Conservation (phyloP, 92 coral and sea anemone species). For the Porites divaricata region DNA sequence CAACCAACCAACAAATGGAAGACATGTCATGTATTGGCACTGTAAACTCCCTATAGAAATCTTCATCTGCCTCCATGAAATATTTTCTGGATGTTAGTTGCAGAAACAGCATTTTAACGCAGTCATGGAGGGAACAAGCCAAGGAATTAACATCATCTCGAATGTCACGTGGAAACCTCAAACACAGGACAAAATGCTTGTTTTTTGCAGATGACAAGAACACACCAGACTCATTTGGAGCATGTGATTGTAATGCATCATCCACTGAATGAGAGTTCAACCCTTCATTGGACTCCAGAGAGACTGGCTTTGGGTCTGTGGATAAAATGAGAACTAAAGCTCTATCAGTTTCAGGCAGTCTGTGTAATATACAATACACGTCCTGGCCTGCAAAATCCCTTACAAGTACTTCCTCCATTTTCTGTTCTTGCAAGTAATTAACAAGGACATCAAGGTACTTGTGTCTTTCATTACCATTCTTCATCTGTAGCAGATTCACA, state of each 20-base stretch:
- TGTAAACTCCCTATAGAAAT: conserved; percentile 9
- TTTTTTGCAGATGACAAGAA: neutral
- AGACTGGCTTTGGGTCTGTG: neutral
- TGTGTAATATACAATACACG: neutral
- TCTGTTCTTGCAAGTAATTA: neutral
- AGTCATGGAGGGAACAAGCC: neutral
- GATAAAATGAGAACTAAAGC: neutral
- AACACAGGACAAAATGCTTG: neutral
- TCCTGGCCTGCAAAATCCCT: neutral
- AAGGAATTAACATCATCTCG: neutral
- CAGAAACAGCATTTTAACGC: conserved; percentile 12
- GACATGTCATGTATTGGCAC: neutral
- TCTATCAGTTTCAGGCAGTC: neutral
- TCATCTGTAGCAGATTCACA: neutral
- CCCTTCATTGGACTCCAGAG: neutral
- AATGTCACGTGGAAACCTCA: neutral
- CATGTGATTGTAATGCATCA: neutral
- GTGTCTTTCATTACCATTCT: neutral
- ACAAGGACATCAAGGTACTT: neutral
- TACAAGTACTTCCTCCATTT: neutral
- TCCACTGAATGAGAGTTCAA: no score
- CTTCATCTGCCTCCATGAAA: neutral
- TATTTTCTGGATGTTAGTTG: conserved; percentile 18
- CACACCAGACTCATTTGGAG: neutral
- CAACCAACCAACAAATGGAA: neutral